phyloP scores from a whole-genome alignment of 2,113 vertebrate genomes.

The Nannobrachium achirus region DNA sequence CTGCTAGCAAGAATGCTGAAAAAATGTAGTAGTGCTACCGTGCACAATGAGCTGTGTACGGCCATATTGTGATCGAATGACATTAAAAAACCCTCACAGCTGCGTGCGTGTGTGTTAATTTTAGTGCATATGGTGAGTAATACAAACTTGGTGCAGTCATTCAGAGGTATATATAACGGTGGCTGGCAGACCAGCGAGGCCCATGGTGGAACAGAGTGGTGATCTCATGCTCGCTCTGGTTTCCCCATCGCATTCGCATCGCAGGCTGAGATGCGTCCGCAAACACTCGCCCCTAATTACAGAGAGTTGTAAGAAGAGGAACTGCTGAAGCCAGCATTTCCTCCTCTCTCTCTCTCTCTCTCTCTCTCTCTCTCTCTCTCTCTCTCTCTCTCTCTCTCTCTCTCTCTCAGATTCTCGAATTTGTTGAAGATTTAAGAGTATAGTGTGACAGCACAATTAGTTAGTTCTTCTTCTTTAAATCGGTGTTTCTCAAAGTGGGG shows the following conservation, averaged over 20 bases:
- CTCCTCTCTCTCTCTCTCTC: slow-evolving; percentile 59
- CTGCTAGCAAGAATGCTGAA: too few species aligned
- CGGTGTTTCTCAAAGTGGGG: too few species aligned
- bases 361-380: slow-evolving; percentile 56
- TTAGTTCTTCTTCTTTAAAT: too few species aligned
- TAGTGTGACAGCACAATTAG: too few species aligned
- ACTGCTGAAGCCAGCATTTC: slow-evolving; percentile 75
- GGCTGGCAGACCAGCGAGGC: too few species aligned
- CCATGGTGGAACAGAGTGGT: slow-evolving; percentile 12
- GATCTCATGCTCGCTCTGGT: slow-evolving; percentile 72
- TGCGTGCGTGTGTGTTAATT: slow-evolving; percentile 14
- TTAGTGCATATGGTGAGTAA: too few species aligned
- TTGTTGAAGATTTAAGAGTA: slow-evolving; percentile 29
- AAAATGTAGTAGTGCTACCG: too few species aligned
- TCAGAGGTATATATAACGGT: too few species aligned
- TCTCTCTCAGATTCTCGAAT: slow-evolving; percentile 23
- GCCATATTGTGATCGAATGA: background rate
- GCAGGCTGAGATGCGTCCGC: slow-evolving; percentile 58
- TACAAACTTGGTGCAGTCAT: too few species aligned
- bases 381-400: too few species aligned
- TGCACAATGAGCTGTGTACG: background rate
- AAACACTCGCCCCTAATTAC: slow-evolving; percentile 77
- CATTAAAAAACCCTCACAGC: background rate
- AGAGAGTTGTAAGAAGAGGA: slow-evolving; percentile 69
- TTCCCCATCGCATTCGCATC: slow-evolving; percentile 69